Evolutionary conservation across 2,888 invertebrate genomes (phyloP).

Genomic region (Podotricha telesiphe): DNA sequence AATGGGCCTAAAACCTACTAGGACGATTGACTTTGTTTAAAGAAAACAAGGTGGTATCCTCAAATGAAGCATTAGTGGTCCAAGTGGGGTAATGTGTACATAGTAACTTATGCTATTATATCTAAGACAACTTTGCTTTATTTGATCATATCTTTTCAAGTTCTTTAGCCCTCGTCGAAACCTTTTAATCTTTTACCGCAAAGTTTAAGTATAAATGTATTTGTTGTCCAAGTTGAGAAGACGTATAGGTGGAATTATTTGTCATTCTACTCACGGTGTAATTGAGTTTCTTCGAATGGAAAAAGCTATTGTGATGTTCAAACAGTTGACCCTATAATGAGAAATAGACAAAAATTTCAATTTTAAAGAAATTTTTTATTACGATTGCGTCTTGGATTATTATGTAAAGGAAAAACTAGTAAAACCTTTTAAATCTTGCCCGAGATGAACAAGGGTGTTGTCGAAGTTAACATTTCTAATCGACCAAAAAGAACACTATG

Average conservation of each 20-base stretch:
- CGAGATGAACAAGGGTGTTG: no score
- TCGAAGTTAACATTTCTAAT: no score
- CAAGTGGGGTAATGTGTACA: conserved; percentile 72
- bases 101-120: conserved; percentile 81
- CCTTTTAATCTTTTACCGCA: conserved; percentile 75
- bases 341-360: no score
- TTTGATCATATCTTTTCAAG: conserved; percentile 79
- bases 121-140: conserved; percentile 76
- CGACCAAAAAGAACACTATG: no score
- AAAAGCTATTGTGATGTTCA: neutral
- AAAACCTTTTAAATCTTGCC: no score
- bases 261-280: conserved; percentile 3
- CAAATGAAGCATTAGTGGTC: conserved; percentile 71
- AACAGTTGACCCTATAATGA: neutral
- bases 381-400: no score
- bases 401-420: no score
- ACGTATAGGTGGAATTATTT: conserved; percentile 23
- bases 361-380: no score
- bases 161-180: conserved; percentile 56
- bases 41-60: conserved; percentile 76
- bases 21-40: conserved; percentile 62
- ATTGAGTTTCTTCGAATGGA: conserved; percentile 12
- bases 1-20: conserved; percentile 30
- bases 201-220: conserved; percentile 45
- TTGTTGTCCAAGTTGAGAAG: conserved; percentile 37